Evolutionary conservation across 2,113 vertebrate species (phyloP), one percentile per base, ranked within the genome.

Genomic region (Menidia beryllina): DNA sequence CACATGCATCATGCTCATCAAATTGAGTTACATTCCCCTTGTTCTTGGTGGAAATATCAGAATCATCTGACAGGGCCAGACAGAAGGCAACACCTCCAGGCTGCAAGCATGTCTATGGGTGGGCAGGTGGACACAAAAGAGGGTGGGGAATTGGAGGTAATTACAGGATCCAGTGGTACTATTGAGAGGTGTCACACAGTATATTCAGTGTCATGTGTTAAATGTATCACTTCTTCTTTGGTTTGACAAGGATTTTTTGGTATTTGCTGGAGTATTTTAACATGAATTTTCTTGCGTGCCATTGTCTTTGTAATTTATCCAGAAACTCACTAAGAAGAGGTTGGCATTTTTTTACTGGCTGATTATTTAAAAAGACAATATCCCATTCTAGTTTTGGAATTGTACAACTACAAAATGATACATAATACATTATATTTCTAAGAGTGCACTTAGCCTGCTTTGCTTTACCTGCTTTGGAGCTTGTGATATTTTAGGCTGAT

Each of bases 1-100:
- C 89, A 79, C 89, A 92, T 91, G 79, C 88, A 89, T 91, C 85
- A 88, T 89, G 79, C 79, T 82, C 43, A 85, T 85, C 66, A 89
- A 93, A 92, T 90, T 83, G 70, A 81, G 86, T 91, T 93, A 86
- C 85, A 85, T 87, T 79, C 68, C 74, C 85, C 72, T 43, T 75
- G 86, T 88, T 83, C 72, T 41, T 71, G 62, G 71, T 89, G 80
- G 83, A 90, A 86, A 66, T 82, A 85, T 92, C 82, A 69, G 81
- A 86, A 61, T 86, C 82, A 86, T 89, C 85, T 83, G 84, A 89
- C 81, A 82, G 76, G 49, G 69, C 54, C 54, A 80, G 82, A 84
- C 77, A 63, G 81, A 69, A 89, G 77, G 83, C 64, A 79, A 83
- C 88, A 87, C 81, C 86, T 86, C 61, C 41, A 60, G 88, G 69